Base-by-base conservation (phyloP, 1,140 invertebrate species). In the Conopomorpha cramerella region DNA sequence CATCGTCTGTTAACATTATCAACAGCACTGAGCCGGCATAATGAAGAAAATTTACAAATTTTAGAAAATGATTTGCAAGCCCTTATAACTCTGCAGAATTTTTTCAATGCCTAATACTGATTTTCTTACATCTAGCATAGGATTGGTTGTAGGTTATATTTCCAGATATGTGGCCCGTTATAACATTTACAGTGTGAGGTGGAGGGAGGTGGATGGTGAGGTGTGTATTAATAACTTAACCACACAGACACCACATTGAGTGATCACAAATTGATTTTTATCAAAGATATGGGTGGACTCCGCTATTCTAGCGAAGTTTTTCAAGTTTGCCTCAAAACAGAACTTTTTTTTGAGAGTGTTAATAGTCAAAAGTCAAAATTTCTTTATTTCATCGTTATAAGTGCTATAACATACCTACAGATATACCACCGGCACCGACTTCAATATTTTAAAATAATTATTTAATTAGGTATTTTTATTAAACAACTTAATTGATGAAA, bases 191-290 rank as follows among this genome's bases (percentile, higher is more conserved):
- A n/a, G n/a, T n/a, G n/a, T n/a, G n/a, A n/a, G n/a, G n/a, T n/a
- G n/a, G n/a, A 25, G 26, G 26, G 26, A 34, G 15, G 13, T 36
- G 2, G 28, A 27, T 1, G 27, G 34, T 11, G 25, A 36, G 8
- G 25, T 25, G 6, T 36, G 34, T 16, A 27, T n/a, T 17, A 36
- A 36, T n/a, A 14, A 16, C 4, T 14, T 36, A 29, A n/a, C n/a
- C 26, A 28, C 10, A 26, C 34, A 8, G 28, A 12, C 1, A 10
- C 27, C 11, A 28, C 27, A 36, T 19, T 25, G n/a, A n/a, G 16
- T 14, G 27, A 28, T 14, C 34, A 36, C 15, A 36, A 36, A 23
- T 28, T 36, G 25, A 16, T 36, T 14, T 23, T 28, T 12, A 15
- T 29, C 0, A 36, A 27, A 14, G 19, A 36, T 28, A 23, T 36